These are phyloP conservation scores for Steinernema feltiae DNA, from an alignment of 1,140 invertebrate species.

Conservation along the genomic window DNA sequence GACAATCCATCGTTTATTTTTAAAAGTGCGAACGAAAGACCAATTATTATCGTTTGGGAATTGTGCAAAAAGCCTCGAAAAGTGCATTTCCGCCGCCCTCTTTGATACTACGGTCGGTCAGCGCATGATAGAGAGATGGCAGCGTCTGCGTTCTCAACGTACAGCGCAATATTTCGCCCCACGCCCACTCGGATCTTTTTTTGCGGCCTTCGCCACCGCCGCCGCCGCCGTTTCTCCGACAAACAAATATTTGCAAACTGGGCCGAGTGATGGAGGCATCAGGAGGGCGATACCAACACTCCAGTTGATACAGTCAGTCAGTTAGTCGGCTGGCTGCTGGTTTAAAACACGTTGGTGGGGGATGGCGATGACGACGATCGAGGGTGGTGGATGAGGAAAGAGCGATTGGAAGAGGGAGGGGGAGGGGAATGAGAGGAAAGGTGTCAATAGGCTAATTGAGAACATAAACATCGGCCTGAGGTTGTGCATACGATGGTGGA, in stretches of 20 bases:
- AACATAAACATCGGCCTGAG: not conserved
- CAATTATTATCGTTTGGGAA: not conserved
- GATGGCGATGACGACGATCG: not conserved
- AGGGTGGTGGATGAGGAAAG: not conserved
- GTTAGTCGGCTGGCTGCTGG: not conserved
- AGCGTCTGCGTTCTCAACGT: not conserved
- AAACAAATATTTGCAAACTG: conserved; percentile 11
- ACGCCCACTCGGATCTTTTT: conserved; percentile 1
- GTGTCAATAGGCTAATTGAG: conserved; percentile 5
- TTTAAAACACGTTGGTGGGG: not conserved
- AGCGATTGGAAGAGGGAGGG: not conserved
- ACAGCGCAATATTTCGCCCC: not conserved
- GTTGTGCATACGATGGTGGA: not conserved
- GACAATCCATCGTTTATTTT: not conserved
- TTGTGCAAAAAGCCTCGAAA: not conserved
- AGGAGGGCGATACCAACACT: not conserved
- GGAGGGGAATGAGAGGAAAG: not conserved
- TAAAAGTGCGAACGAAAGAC: not conserved
- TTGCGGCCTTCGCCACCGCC: not conserved
- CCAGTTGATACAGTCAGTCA: not conserved
- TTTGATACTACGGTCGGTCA: conserved; percentile 2
- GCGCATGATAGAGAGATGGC: not conserved
- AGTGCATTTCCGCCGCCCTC: conserved; percentile 4
- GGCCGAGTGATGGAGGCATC: not conserved
- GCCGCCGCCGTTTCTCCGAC: not conserved